Conservation (phyloP, 1,140 invertebrate species). For the Drosophila lacertosa region DNA sequence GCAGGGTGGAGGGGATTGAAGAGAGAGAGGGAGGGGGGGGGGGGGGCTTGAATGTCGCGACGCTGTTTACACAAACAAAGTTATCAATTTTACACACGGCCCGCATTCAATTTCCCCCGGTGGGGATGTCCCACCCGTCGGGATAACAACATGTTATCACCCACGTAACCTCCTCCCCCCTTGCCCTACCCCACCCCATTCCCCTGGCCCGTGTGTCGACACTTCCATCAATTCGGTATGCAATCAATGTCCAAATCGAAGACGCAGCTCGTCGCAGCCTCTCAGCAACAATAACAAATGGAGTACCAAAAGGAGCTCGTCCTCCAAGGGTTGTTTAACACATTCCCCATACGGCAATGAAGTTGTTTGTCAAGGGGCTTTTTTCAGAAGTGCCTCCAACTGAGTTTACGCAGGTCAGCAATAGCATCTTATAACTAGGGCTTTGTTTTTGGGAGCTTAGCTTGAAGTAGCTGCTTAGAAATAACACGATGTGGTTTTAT, state of each 20-base stretch:
- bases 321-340: slow-evolving; percentile 28
- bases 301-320: slow-evolving; percentile 30
- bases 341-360: slow-evolving; percentile 1
- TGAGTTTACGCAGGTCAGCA: slow-evolving; percentile 26
- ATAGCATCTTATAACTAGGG: neutral
- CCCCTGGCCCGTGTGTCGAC: slow-evolving; percentile 32
- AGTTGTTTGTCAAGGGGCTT: slow-evolving; percentile 16
- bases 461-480: neutral
- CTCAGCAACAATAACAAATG: slow-evolving; percentile 47
- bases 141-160: slow-evolving; percentile 49
- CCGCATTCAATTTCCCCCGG: slow-evolving; percentile 30
- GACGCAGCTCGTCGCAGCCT: slow-evolving; percentile 59
- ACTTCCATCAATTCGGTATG: slow-evolving; percentile 78
- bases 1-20: neutral
- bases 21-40: neutral
- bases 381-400: neutral
- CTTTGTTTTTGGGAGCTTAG: no score
- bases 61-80: slow-evolving; percentile 82
- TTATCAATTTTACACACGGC: slow-evolving; percentile 80
- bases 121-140: slow-evolving; percentile 42
- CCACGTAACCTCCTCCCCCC: neutral
- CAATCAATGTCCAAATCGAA: slow-evolving; percentile 81
- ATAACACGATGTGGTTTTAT: neutral
- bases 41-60: slow-evolving; percentile 62
- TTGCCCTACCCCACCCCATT: neutral